Percentiles rank a stretch among this genome's conserved stretches.
Evolutionary conservation across 2,888 invertebrate species (phyloP).

Genomic region (Theretra japonica): DNA sequence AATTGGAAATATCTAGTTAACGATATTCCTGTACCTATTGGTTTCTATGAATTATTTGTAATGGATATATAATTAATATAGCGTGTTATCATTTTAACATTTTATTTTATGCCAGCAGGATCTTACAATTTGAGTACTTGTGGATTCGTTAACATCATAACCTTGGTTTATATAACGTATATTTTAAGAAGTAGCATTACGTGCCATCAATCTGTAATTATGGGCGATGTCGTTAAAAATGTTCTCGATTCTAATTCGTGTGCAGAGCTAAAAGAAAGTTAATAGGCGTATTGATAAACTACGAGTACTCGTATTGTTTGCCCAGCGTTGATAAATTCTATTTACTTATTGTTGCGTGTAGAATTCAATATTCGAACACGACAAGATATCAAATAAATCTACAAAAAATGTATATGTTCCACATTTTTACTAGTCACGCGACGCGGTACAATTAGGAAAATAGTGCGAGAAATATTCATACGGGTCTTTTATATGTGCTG

Average conservation of each 20-base stretch:
- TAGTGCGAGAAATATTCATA: neutral
- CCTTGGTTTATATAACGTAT: too few species aligned
- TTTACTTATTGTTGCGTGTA: constrained; percentile 18
- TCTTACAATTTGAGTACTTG: too few species aligned
- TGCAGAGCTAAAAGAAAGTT: neutral
- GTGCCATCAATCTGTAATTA: neutral
- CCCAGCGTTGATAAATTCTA: neutral
- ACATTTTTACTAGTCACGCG: neutral
- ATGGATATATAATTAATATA: too few species aligned
- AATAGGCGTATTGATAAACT: constrained; percentile 4
- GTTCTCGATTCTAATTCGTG: neutral
- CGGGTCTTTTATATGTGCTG: neutral
- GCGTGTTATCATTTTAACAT: too few species aligned
- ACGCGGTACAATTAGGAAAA: neutral
- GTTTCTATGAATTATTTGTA: too few species aligned
- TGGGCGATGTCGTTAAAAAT: neutral
- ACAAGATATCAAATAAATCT: neutral
- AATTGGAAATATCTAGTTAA: too few species aligned
- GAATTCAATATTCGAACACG: neutral
- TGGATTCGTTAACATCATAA: too few species aligned
- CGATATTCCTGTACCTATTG: too few species aligned
- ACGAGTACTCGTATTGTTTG: neutral
- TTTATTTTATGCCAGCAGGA: too few species aligned
- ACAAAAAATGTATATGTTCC: neutral
- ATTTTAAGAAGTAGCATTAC: neutral